Evolutionary conservation across 2,888 invertebrate genomes (phyloP), one percentile per base, ranked within the genome.

Genomic region (Adela reaumurella): DNA sequence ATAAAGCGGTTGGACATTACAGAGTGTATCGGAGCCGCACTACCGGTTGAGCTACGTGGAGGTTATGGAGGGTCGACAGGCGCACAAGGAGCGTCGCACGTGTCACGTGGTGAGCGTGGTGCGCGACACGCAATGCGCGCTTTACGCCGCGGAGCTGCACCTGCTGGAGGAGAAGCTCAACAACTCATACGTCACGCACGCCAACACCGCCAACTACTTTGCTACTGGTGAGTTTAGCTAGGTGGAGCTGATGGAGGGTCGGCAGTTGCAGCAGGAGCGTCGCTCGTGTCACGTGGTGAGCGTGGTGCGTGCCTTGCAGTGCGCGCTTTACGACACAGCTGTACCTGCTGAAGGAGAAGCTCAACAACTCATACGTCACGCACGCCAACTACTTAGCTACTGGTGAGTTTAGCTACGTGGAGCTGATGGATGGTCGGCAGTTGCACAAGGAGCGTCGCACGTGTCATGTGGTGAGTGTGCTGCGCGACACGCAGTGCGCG

Each of bases 41-140:
- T 19, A 82, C 56, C 71, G 82, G 62, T 64, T 86, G 54, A 74
- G 80, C 49, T 84, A 81, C 63, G 63, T 81, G 43, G 74, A 77
- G 56, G 53, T 70, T 11, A 62, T 62, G 74, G 72, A 53, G 57
- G 67, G 56, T 55, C 19, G 59, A 59, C 45, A 73, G 69, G 55
- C 59, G 61, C 54, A 59, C 60, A 44, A 59, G 63, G 50, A 68
- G 70, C 49, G 67, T 64, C 1, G 57, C 58, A 45, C 61, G 59
- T 17, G 62, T 62, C 18, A 60, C 53, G 43, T 76, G 58, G 66
- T 69, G 45, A 60, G 56, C 18, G 67, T 67, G 10, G 63, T 79
- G 48, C 68, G 82, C 18, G 74, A 70, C 51, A 81, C 83, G 11
- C 82, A 83, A 57, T 76, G 78, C 52, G 69, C 74, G 49, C 66